These are phyloP conservation scores for Drosophila tsacasi DNA, from an alignment of 1,140 invertebrate genomes.

Conservation along the genomic window DNA sequence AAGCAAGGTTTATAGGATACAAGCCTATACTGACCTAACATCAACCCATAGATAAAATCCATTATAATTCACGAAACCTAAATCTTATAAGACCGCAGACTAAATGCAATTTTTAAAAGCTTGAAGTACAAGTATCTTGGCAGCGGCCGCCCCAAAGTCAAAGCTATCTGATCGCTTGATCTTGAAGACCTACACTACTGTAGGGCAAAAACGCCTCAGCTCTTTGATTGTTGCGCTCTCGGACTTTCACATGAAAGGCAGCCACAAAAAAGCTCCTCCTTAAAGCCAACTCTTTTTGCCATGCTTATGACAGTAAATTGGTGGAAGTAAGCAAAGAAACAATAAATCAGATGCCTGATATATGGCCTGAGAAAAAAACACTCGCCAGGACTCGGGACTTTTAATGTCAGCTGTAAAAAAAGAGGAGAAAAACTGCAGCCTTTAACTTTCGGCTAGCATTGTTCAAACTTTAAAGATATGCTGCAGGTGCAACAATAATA, in stretches of 20 bases:
- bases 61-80: neutral
- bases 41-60: neutral
- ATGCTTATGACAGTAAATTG: conserved; percentile 41
- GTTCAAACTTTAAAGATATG: neutral
- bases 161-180: conserved; percentile 35
- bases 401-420: conserved; percentile 10
- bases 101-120: neutral
- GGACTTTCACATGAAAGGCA: conserved; percentile 13
- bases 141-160: neutral
- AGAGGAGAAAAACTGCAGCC: conserved; percentile 2
- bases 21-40: neutral
- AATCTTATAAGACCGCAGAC: neutral
- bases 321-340: conserved; percentile 22
- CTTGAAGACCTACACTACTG: conserved; percentile 37
- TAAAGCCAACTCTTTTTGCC: conserved; percentile 26
- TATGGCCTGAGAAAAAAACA: conserved; percentile 42
- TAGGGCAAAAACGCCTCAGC: conserved; percentile 20
- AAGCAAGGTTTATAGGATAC: neutral
- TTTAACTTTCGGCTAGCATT: neutral
- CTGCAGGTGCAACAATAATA: conserved; percentile 25
- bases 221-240: conserved; percentile 39
- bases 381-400: conserved; percentile 8
- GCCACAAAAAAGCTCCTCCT: conserved; percentile 17
- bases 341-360: conserved; percentile 34
- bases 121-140: conserved; percentile 4